Base-by-base conservation (phyloP, 2,797 vertebrate genomes). In the Lithobates pipiens region DNA sequence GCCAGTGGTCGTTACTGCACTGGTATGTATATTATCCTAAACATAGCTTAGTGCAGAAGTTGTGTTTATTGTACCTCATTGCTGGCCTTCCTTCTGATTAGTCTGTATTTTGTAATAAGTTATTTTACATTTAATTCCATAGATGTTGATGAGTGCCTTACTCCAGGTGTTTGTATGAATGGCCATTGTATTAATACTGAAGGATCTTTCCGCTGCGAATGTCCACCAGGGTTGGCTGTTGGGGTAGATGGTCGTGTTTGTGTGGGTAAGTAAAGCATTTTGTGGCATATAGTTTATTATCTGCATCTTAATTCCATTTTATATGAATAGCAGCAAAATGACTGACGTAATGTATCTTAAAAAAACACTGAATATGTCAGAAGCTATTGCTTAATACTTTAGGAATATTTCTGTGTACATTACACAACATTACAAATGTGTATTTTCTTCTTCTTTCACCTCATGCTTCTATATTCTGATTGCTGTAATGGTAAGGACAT, bases 121-220 rank as follows among this genome's bases (percentile, higher is more conserved):
- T 21, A 23, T 77, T 29, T 10, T 71, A 10, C 6, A 50, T 57
- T 9, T 76, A 34, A 57, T 71, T 71, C 39, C 65, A 6, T 42
- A 86, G 95, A 95, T 91, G 91, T 94, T 76, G 93, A 96, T 88
- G 95, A 96, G 89, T 96, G 95, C 88, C 93, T 91, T 86, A 93
- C 90, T 6, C 90, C 91, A 69, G 95, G 95, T 73, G 94, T 95
- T 88, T 96, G 95, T 80, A 94, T 95, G 93, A 95, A 95, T 72
- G 95, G 95, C 27, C 93, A 90, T 10, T 96, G 95, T 83, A 90
- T 95, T 88, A 95, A 96, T 85, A 93, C 92, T 8, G 93, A 95
- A 77, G 95, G 95, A 27, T 96, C 95, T 5, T 95, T 95, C 89
- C 88, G 88, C 25, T 96, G 94, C 85, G 94, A 95, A 29, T 96